A percentile compares a stretch with the other conserved stretches of the same genome.
These are phyloP conservation scores for Pipistrellus kuhlii DNA, from an alignment of 2,797 vertebrate genomes.

Conservation along the genomic window DNA sequence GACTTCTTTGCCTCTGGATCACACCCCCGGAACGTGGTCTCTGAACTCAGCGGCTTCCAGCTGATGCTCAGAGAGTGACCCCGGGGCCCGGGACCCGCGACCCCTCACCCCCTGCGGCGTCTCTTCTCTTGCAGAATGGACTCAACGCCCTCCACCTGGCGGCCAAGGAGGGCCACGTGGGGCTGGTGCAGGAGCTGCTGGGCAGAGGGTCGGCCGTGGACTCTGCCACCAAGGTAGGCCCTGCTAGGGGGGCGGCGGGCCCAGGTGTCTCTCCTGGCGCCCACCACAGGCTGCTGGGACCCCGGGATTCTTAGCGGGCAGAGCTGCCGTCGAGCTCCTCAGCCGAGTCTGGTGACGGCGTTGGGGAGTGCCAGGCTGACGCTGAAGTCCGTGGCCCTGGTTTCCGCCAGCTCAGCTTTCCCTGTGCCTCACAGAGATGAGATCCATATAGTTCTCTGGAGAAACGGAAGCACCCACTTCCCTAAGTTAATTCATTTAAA, in stretches of 20 bases:
- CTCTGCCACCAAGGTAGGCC: slow-evolving; percentile 95
- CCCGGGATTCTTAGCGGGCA: not conserved
- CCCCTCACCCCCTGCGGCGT: slow-evolving; percentile 56
- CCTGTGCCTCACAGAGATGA: not conserved
- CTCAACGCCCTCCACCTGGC: slow-evolving; percentile 98
- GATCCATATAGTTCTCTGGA: not conserved
- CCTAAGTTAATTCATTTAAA: not conserved
- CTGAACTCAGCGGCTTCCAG: slow-evolving; percentile 51
- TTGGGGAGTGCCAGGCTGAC: not conserved
- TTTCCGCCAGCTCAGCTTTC: not conserved
- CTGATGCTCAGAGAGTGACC: slow-evolving; percentile 28
- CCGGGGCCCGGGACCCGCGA: not conserved
- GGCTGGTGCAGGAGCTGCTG: slow-evolving; percentile 96
- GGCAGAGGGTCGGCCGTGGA: slow-evolving; percentile 95
- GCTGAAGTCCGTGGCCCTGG: not conserved
- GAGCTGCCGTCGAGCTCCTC: not conserved
- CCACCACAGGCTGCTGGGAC: too few species aligned
- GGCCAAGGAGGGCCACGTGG: slow-evolving; percentile 97
- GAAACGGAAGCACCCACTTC: not conserved
- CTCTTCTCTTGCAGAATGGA: slow-evolving; percentile 93
- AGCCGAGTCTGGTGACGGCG: not conserved
- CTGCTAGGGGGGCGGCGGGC: not conserved
- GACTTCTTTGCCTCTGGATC: not conserved
- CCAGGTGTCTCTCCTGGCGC: too few species aligned
- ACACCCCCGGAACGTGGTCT: not conserved